Percentiles rank a stretch among this genome's conserved stretches.
Conservation (phyloP, 2,113 vertebrate genomes). For the Perccottus glenii region DNA sequence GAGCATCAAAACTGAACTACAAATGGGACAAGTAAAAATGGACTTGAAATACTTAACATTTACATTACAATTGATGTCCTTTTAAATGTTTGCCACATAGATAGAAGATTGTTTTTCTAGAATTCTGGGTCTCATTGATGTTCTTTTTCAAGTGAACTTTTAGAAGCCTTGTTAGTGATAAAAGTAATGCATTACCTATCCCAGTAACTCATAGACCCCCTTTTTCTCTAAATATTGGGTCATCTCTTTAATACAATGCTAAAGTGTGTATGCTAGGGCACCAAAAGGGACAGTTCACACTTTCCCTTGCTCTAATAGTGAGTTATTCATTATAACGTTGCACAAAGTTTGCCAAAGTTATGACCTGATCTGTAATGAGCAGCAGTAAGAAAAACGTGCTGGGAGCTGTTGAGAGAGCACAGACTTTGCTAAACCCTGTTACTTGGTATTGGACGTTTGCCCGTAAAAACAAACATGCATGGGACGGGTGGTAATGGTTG, state of each 20-base stretch:
- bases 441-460: constrained; percentile 54
- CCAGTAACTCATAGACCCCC: background rate
- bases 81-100: no score
- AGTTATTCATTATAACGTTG: constrained; percentile 34
- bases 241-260: background rate
- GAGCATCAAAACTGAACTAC: no score
- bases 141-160: no score
- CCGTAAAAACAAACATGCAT: constrained; percentile 49
- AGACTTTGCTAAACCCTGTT: constrained; percentile 47
- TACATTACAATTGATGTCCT: background rate
- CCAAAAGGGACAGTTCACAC: background rate
- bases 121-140: no score
- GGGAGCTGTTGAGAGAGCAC: constrained; percentile 16
- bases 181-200: background rate
- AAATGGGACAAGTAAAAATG: background rate
- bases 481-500: background rate
- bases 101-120: no score
- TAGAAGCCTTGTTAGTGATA: no score
- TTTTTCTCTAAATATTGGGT: no score
- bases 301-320: constrained; percentile 8
- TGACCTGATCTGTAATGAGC: background rate
- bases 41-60: background rate
- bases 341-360: constrained; percentile 29
- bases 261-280: constrained; percentile 13
- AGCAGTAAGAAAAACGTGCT: constrained; percentile 16